phyloP scores from a whole-genome alignment of 2,113 vertebrate genomes.

The Calidris pugnax region DNA sequence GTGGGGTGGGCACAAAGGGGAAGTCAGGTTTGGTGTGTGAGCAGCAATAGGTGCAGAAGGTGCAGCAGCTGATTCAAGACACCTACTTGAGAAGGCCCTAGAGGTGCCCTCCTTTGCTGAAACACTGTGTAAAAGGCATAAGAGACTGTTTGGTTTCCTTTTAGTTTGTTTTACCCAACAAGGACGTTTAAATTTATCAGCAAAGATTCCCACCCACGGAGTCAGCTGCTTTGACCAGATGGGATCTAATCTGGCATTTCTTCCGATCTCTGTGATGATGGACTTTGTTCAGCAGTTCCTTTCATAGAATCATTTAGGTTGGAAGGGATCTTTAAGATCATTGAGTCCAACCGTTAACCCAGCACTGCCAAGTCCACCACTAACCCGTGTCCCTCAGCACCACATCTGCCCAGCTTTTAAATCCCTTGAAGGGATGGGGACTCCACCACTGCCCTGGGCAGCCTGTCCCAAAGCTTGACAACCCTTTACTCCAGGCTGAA shows the following conservation, averaged over 20 bases:
- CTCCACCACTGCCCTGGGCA: not conserved
- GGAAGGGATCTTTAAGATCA: not conserved
- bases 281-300: not conserved
- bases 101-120: not conserved
- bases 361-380: not conserved
- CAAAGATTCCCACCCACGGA: not conserved
- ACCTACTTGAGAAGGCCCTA: no score
- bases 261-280: not conserved
- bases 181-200: not conserved
- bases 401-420: not conserved
- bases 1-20: not conserved
- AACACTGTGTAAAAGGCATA: rapidly evolving
- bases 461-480: not conserved
- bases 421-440: not conserved
- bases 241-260: not conserved
- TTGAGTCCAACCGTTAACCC: not conserved
- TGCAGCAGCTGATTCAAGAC: no score
- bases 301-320: not conserved
- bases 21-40: rapidly evolving
- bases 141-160: not conserved
- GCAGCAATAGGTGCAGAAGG: not conserved
- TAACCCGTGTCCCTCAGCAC: not conserved
- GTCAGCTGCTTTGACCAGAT: no score
- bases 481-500: not conserved
- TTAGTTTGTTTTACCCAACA: not conserved